These are phyloP conservation scores for Phrixothrix hirtus DNA, from an alignment of 2,888 invertebrate genomes.

Conservation along the genomic window DNA sequence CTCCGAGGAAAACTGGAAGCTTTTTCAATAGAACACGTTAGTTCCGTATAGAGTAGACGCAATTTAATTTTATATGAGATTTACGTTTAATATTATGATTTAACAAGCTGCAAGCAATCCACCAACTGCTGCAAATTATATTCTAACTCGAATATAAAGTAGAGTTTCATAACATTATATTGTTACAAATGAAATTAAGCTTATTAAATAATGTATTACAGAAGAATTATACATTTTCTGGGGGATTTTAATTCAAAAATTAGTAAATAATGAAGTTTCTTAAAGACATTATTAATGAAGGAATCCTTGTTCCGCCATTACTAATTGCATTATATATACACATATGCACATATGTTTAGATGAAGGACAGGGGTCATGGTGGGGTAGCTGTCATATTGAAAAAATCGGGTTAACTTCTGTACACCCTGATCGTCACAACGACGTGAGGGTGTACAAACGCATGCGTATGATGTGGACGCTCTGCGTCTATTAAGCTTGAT, in stretches of 20 bases:
- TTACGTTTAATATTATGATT: slow-evolving; percentile 27
- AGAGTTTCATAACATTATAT: slow-evolving; percentile 30
- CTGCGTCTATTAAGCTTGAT: slow-evolving; percentile 30
- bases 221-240: too few relatives aligned
- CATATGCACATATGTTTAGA: slow-evolving; percentile 28
- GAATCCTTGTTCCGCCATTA: slow-evolving; percentile 36
- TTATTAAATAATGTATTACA: slow-evolving; percentile 26
- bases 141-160: slow-evolving; percentile 19
- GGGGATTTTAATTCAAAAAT: too few relatives aligned
- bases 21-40: slow-evolving; percentile 18
- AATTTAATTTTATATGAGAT: slow-evolving; percentile 31
- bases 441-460: slow-evolving; percentile 42
- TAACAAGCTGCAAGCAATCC: slow-evolving; percentile 27
- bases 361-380: slow-evolving; percentile 36
- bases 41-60: slow-evolving; percentile 20
- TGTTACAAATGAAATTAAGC: slow-evolving; percentile 26
- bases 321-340: slow-evolving; percentile 28
- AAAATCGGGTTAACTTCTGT: slow-evolving; percentile 36
- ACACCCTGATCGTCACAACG: slow-evolving; percentile 38
- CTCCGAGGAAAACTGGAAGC: slow-evolving; percentile 15
- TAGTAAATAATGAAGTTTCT: too few relatives aligned
- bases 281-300: too few relatives aligned
- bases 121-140: slow-evolving; percentile 27
- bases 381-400: slow-evolving; percentile 37
- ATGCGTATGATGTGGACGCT: slow-evolving; percentile 35